Conservation (phyloP, 2,113 vertebrate species). For the Beaufortia kweichowensis region DNA sequence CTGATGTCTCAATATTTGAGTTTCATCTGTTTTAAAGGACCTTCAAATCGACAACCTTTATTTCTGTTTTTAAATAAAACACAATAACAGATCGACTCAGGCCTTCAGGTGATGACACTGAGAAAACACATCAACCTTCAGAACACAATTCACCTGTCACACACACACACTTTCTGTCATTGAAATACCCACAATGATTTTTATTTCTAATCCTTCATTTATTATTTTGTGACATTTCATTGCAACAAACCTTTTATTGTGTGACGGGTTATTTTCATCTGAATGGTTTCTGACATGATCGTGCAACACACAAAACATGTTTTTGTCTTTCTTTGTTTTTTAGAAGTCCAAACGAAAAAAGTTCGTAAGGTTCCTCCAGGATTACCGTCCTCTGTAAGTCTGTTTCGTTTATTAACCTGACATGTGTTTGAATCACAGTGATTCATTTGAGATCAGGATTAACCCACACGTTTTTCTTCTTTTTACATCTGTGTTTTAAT, state of each 20-base stretch:
- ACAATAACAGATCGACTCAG: conserved; percentile 2
- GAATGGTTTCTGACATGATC: neutral
- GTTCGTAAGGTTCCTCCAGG: conserved; percentile 95
- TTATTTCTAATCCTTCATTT: neutral
- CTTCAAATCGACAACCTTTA: neutral
- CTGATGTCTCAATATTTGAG: neutral
- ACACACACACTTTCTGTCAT: neutral
- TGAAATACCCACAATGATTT: no score
- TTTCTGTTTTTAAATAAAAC: neutral
- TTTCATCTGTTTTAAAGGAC: neutral
- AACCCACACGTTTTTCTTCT: no score
- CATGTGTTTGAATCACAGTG: neutral
- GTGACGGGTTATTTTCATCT: neutral
- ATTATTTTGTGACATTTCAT: no score
- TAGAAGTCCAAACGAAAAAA: conserved; percentile 95
- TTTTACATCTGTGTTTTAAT: neutral
- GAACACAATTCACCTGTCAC: conserved; percentile 26
- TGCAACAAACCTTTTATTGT: neutral
- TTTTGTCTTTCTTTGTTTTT: conserved; percentile 63
- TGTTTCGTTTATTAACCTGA: neutral
- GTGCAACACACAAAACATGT: neutral
- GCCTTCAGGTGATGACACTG: conserved; percentile 55
- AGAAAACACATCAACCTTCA: conserved; percentile 54
- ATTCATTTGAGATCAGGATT: neutral
- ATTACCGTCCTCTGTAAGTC: conserved; percentile 96